Evolutionary conservation across 92 coral and sea anemone species (phyloP).

Genomic region (Micromussa lordhowensis): DNA sequence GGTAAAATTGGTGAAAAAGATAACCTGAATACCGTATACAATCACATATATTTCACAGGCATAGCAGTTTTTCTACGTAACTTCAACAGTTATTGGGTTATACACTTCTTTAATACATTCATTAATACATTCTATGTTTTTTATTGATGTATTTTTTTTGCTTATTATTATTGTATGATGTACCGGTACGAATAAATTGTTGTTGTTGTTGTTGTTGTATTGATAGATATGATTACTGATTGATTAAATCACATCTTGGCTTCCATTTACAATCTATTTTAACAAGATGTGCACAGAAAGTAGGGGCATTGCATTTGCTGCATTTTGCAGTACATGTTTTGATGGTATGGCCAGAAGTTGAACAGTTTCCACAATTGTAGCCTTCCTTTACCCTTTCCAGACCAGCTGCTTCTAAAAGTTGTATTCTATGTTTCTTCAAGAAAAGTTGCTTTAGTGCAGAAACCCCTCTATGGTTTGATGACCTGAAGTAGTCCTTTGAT

Average conservation of each 20-base stretch:
- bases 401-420: slow-evolving; percentile 68
- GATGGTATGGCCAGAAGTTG: slow-evolving; percentile 64
- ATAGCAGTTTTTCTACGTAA: too few species aligned
- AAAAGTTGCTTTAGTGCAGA: slow-evolving; percentile 58
- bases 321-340: slow-evolving; percentile 71
- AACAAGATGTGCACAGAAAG: slow-evolving; percentile 7
- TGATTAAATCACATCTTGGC: background rate
- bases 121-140: too few species aligned
- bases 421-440: slow-evolving; percentile 52
- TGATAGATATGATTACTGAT: too few species aligned
- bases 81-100: too few species aligned
- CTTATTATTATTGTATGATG: too few species aligned
- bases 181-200: too few species aligned
- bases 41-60: too few species aligned
- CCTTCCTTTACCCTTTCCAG: slow-evolving; percentile 65
- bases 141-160: too few species aligned
- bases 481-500: slow-evolving; percentile 69
- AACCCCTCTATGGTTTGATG: slow-evolving; percentile 66
- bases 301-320: too few species aligned
- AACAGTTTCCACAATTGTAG: slow-evolving; percentile 43
- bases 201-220: too few species aligned
- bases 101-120: too few species aligned
- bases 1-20: slow-evolving; percentile 57
- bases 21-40: too few species aligned
- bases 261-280: slow-evolving; percentile 8